Conservation (phyloP, 2,797 vertebrate genomes). For the Heterohyrax brucei region DNA sequence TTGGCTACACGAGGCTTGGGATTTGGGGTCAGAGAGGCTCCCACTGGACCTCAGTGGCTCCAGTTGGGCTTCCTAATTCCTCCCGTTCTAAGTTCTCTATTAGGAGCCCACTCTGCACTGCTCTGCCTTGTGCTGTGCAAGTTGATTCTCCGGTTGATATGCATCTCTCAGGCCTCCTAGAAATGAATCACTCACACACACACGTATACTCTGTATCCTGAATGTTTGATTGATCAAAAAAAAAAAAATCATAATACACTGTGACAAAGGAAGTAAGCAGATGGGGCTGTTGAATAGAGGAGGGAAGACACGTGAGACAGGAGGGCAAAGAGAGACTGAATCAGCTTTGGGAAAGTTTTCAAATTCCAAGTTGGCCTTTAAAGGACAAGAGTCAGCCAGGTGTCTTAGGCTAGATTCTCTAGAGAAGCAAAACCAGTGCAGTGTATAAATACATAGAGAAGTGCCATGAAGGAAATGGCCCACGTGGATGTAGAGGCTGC, state of each 20-base stretch:
- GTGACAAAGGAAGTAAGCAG: not conserved
- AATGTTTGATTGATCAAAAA: not conserved
- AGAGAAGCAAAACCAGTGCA: too few relatives aligned
- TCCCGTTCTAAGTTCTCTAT: not conserved
- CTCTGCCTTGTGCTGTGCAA: not conserved
- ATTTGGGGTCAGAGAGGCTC: not conserved
- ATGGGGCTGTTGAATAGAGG: not conserved
- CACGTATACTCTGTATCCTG: not conserved
- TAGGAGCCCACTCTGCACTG: not conserved
- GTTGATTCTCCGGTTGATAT: not conserved
- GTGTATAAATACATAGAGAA: too few relatives aligned
- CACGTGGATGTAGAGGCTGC: too few relatives aligned
- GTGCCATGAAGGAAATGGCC: too few relatives aligned
- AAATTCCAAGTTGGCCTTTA: not conserved
- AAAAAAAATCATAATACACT: not conserved
- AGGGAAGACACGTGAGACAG: not conserved
- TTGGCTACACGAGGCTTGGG: not conserved
- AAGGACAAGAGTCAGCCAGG: not conserved
- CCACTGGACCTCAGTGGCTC: fast-evolving
- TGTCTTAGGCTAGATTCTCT: too few relatives aligned
- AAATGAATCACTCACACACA: not conserved
- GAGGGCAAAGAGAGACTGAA: not conserved
- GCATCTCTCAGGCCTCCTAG: not conserved
- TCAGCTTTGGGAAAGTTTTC: not conserved
- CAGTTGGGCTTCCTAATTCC: not conserved